Percentiles rank a stretch among this genome's conserved stretches.
phyloP scores from a whole-genome alignment of 2,797 vertebrate genomes.

The Acridotheres tristis region DNA sequence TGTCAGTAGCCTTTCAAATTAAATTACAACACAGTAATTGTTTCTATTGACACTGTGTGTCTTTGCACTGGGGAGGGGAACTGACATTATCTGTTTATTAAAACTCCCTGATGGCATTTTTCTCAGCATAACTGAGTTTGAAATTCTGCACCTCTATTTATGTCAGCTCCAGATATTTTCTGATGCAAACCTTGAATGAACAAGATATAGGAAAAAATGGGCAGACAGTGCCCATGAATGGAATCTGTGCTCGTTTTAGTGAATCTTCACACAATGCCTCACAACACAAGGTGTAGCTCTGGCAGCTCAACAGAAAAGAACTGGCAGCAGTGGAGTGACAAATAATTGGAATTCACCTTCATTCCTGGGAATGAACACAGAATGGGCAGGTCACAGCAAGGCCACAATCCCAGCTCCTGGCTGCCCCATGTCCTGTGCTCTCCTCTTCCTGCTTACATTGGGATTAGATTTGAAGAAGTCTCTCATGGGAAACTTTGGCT shows the following conservation, averaged over 20 bases:
- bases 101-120: not conserved
- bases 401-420: not conserved
- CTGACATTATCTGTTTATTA: not conserved
- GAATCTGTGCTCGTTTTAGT: not conserved
- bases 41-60: not conserved
- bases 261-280: not conserved
- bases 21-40: conserved; percentile 29
- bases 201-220: not conserved
- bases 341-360: not conserved
- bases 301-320: not conserved
- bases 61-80: not conserved
- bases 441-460: not conserved
- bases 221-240: not conserved
- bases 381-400: not conserved
- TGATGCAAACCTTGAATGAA: not conserved
- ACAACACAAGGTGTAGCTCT: not conserved
- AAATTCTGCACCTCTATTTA: not conserved
- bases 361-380: not conserved
- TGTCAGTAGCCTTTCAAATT: conserved; percentile 26
- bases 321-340: not conserved
- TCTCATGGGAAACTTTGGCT: not conserved
- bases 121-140: not conserved
- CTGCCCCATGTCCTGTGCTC: not conserved
- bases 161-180: not conserved
- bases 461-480: not conserved